Evolutionary conservation across 1,140 invertebrate genomes (phyloP).

Genomic region (Mya arenaria): DNA sequence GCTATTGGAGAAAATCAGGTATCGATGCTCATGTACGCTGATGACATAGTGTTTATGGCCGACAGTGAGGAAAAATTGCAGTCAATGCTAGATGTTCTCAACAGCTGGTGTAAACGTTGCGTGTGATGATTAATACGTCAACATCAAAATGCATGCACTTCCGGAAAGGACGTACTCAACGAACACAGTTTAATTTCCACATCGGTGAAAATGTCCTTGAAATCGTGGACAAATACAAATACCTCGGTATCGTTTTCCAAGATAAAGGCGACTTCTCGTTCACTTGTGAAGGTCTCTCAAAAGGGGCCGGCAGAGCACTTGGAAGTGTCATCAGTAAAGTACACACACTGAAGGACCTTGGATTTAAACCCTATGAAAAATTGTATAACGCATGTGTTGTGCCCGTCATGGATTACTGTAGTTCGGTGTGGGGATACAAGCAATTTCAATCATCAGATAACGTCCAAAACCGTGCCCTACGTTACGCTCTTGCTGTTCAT

Average conservation of each 20-base stretch:
- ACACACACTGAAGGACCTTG: slow-evolving; percentile 35
- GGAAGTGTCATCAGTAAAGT: slow-evolving; percentile 46
- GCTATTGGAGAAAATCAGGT: background rate
- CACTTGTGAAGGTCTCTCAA: slow-evolving; percentile 13
- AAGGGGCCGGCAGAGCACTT: slow-evolving; percentile 36
- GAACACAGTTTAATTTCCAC: background rate
- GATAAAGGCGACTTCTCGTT: slow-evolving; percentile 3
- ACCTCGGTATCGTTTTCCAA: slow-evolving; percentile 24
- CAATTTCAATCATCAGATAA: slow-evolving; percentile 4
- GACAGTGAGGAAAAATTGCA: slow-evolving; percentile 37
- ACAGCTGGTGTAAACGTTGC: slow-evolving; percentile 43
- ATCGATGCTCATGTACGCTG: slow-evolving; percentile 41
- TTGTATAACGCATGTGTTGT: background rate
- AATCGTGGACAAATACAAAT: slow-evolving; percentile 19
- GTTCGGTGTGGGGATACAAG: background rate
- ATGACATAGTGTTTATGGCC: slow-evolving; percentile 45
- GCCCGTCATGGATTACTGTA: slow-evolving; percentile 13
- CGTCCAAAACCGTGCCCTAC: background rate
- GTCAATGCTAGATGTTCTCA: slow-evolving; percentile 1
- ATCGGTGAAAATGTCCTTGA: slow-evolving; percentile 24
- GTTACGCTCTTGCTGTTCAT: slow-evolving; percentile 8
- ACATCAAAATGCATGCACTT: slow-evolving; percentile 44
- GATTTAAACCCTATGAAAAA: slow-evolving; percentile 19
- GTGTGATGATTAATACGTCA: slow-evolving; percentile 8
- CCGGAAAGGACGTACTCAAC: background rate